Evolutionary conservation across 2,797 vertebrate species (phyloP), one percentile per base, ranked within the genome.

Genomic region (Chromobotia macracanthus): DNA sequence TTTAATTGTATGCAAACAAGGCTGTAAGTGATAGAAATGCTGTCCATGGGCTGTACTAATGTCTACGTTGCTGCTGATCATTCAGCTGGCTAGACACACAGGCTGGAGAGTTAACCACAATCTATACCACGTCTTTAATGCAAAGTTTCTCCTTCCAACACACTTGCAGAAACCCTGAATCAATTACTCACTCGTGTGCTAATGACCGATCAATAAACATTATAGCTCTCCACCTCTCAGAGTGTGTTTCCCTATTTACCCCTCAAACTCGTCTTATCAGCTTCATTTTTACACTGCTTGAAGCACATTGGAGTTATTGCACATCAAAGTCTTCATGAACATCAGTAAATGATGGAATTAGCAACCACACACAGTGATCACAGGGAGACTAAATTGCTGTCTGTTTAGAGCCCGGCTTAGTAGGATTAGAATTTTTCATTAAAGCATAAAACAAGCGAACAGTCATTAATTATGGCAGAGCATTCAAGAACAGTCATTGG

Each of bases 181-280:
- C 81, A 81, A 68, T 79, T 79, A 71, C 61, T 75, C 72, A 68
- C 72, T 81, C 51, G 55, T 70, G 61, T 66, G 28, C 51, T 85
- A 81, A 83, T 76, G 50, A 79, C 68, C 35, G 73, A 77, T 81
- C 75, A 35, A 79, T 75, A 70, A 73, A 64, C 23, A 66, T 10
- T 77, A 56, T 66, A 73, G 64, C 71, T 48, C 61, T 79, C 58
- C 60, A 63, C 46, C 38, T 73, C 51, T 28, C 72, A 35, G 41
- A 58, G 19, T 50, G 38, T 25, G 28, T 70, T 63, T 68, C 72
- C 75, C 75, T 65, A 76, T 73, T 63, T 75, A 60, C 48, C 58
- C 68, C 56, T 44, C 50, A 60, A 81, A 73, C 44, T 79, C 31
- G 15, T 79, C 77, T 77, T 53, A 75, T 81, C 68, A 81, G 79